Conservation (phyloP, 2,113 vertebrate species). For the Aspidoscelis tigris region DNA sequence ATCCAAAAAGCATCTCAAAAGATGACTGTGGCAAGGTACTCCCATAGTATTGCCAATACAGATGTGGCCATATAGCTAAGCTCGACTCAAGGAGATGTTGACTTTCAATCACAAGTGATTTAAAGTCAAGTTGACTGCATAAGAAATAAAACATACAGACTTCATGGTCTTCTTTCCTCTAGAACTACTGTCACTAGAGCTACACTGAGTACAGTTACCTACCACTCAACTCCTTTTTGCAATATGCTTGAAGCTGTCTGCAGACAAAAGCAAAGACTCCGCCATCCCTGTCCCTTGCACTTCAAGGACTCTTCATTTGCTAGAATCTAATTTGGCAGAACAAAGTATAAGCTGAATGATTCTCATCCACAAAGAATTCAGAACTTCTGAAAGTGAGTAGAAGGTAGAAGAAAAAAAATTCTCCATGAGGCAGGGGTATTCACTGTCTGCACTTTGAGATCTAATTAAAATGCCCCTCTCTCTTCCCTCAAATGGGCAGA, state of each 20-base stretch:
- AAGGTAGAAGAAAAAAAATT: neutral
- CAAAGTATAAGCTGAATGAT: neutral
- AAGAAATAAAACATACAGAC: too few species aligned
- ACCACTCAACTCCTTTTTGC: neutral
- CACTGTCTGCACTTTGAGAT: neutral
- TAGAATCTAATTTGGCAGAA: too few species aligned
- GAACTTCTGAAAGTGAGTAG: too few species aligned
- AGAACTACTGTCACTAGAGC: neutral
- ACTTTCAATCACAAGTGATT: too few species aligned
- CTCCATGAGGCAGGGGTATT: neutral
- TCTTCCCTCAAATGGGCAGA: neutral
- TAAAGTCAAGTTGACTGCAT: too few species aligned
- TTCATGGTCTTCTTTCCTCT: too few species aligned
- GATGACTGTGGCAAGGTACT: too few species aligned
- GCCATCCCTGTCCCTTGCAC: neutral
- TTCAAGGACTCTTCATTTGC: neutral
- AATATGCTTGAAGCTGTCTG: neutral
- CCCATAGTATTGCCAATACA: too few species aligned
- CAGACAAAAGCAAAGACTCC: neutral
- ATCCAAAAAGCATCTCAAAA: too few species aligned
- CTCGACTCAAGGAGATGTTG: too few species aligned
- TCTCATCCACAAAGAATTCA: neutral
- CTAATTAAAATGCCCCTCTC: neutral
- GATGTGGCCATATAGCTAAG: too few species aligned
- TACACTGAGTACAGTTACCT: neutral